Base-by-base conservation (phyloP, 2,113 vertebrate genomes). In the Plotosus lineatus region DNA sequence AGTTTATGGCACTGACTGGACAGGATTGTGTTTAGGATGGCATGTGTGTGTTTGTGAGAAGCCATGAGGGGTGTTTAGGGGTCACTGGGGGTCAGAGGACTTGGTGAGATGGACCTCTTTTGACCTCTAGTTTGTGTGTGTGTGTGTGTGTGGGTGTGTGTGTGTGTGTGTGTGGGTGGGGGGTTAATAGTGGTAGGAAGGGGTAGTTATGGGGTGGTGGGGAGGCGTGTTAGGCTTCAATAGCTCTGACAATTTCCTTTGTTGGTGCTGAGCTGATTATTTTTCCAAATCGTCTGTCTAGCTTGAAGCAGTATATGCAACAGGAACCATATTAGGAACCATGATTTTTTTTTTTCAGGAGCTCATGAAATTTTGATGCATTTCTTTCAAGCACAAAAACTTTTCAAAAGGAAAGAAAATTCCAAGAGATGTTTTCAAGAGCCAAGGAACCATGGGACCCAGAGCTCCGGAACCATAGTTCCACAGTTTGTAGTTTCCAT, bases 1-100 rank as follows among this genome's bases (percentile, higher is more conserved):
- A 90, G 88, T 90, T 90, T 91, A 91, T 91, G 87, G 90, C 89
- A 82, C 82, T 86, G 82, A 88, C 38, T 85, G 81, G 88, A 87
- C 80, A 88, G 77, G 85, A 88, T 91, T 90, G 63, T 9, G 91
- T 91, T 84, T 38, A 50, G 28, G 48, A 44, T 72, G 93, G 89
- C 89, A 85, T 87, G 84, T 87, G 88, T 88, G 84, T 85, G 90
- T 90, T 92, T 89, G 86, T 84, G 90, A 81, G 86, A 79, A 65
- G 60, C 75, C 76, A 74, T 23, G 65, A 87, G 7, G 88, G 90
- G 88, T 92, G 92, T 90, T 89, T 85, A 87, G 65, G 42, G 80
- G 77, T 85, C 31, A 86, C 80, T 79, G 71, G 65, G 28, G 88
- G 85, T 89, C 75, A 85, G 81, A 83, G 90, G 89, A 93, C 90